phyloP scores from a whole-genome alignment of 2,113 vertebrate species.

The Coryphaenoides rupestris region DNA sequence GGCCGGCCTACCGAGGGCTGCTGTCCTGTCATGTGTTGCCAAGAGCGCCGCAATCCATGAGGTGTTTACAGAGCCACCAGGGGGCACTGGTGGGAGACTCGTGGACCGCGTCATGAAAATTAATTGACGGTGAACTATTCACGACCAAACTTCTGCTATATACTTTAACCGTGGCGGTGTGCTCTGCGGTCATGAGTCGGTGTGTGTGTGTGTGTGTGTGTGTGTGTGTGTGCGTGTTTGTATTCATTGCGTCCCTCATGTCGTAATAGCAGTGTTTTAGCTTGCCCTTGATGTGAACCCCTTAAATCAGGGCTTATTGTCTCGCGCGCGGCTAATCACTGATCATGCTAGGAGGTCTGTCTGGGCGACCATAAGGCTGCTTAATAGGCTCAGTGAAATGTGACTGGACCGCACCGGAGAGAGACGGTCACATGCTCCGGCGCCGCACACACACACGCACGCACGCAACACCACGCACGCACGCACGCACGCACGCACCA shows the following conservation, averaged over 20 bases:
- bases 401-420: constrained; percentile 50
- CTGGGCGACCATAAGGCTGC: constrained; percentile 41
- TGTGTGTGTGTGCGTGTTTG: constrained; percentile 9
- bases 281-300: constrained; percentile 50
- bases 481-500: constrained; percentile 15
- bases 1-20: too few species aligned
- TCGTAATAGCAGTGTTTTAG: constrained; percentile 37
- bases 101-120: constrained; percentile 23
- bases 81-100: constrained; percentile 27
- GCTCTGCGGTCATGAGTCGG: not conserved
- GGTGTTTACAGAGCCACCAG: constrained; percentile 39
- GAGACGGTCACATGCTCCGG: constrained; percentile 52
- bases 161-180: constrained; percentile 12
- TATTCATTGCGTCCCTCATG: constrained; percentile 17
- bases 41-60: constrained; percentile 9
- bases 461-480: constrained; percentile 8
- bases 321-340: constrained; percentile 9
- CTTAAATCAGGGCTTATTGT: constrained; percentile 47
- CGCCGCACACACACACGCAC: constrained; percentile 5
- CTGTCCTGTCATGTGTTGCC: too few species aligned
- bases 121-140: constrained; percentile 28
- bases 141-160: not conserved
- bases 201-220: constrained; percentile 16
- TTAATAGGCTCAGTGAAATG: constrained; percentile 49
- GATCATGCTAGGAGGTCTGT: constrained; percentile 44